These are phyloP conservation scores for Canis aureus DNA, from an alignment of 2,113 vertebrate genomes.

Conservation along the genomic window DNA sequence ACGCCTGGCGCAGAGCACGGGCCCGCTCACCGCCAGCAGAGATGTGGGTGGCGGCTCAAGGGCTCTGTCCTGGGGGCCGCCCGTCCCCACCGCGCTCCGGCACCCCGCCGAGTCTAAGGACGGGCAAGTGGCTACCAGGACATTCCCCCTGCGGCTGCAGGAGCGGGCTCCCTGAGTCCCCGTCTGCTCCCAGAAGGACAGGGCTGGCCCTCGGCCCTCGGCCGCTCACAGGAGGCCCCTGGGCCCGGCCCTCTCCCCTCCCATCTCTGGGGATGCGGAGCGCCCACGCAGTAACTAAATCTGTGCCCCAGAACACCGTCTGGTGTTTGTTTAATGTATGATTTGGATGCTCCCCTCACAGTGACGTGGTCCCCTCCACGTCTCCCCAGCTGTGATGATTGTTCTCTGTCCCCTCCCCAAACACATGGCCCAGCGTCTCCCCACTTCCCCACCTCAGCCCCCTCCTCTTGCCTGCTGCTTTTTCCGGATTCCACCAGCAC, in stretches of 20 bases:
- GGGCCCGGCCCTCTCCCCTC: no score
- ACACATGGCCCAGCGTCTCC: background rate
- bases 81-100: rapidly evolving
- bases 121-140: rapidly evolving
- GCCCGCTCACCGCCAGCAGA: no score
- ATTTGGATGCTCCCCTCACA: rapidly evolving
- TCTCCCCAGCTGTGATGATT: no score
- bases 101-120: rapidly evolving
- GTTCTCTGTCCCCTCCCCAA: background rate
- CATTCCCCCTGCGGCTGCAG: rapidly evolving
- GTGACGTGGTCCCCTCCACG: background rate
- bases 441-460: background rate
- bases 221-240: rapidly evolving
- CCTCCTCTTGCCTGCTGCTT: background rate
- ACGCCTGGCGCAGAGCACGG: rapidly evolving
- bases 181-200: background rate
- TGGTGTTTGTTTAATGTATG: rapidly evolving
- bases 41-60: rapidly evolving
- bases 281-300: no score
- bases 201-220: rapidly evolving
- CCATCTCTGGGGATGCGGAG: rapidly evolving
- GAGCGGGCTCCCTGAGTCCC: no score
- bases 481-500: background rate
- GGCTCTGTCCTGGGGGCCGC: rapidly evolving
- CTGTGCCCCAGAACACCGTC: rapidly evolving